Evolutionary conservation across 2,797 vertebrate genomes (phyloP).

Genomic region (Austrolebias charrua): DNA sequence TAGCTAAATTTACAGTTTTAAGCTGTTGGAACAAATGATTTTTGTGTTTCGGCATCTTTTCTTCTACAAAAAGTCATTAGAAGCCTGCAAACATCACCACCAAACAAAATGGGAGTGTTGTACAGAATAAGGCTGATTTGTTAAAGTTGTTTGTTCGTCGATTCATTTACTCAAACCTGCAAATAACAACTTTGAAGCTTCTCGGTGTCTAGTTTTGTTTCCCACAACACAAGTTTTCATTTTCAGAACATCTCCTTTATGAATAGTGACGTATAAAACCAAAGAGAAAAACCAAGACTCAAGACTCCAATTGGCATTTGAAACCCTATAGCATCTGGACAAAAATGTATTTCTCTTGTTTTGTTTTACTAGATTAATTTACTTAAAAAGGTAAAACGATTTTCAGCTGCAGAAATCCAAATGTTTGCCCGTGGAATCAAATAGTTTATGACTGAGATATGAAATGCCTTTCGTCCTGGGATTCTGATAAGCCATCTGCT

Average conservation of each 20-base stretch:
- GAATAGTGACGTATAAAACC: no score
- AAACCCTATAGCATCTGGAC: no score
- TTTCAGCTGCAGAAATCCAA: neutral
- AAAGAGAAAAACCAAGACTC: no score
- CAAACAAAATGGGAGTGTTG: neutral
- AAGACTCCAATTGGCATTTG: no score
- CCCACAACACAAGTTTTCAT: no score
- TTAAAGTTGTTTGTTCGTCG: no score
- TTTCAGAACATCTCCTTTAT: no score
- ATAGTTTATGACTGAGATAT: conserved; percentile 11
- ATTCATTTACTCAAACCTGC: no score
- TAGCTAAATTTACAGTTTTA: no score
- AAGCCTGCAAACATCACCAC: neutral
- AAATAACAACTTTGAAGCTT: no score
- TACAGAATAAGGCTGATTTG: neutral
- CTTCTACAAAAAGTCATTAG: neutral
- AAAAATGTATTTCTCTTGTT: neutral
- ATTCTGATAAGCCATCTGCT: conserved; percentile 13
- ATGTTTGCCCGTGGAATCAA: neutral
- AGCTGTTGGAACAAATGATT: conserved; percentile 4
- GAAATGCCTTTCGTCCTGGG: conserved; percentile 12
- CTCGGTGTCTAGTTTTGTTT: no score
- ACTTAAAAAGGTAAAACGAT: neutral
- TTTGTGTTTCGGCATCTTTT: neutral
- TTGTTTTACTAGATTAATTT: neutral